A percentile compares a stretch with the other conserved stretches of the same genome.
These are phyloP conservation scores for Hyperoplus immaculatus DNA, from an alignment of 2,797 vertebrate genomes.

Conservation along the genomic window DNA sequence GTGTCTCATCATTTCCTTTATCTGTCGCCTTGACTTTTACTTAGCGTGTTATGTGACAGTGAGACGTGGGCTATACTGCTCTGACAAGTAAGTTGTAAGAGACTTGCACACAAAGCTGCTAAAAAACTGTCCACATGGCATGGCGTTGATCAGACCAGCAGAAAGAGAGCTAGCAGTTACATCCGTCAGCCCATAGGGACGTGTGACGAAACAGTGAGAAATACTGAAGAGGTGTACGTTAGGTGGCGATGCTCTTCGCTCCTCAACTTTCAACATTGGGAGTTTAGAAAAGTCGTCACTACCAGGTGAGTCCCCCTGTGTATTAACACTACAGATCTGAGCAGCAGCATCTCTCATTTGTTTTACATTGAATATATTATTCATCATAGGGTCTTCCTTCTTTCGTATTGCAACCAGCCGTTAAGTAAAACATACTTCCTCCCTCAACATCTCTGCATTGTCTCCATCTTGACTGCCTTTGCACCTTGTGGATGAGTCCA, in stretches of 20 bases:
- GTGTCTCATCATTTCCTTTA: conserved; percentile 14
- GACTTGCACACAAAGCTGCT: conserved; percentile 24
- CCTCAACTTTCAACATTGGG: conserved; percentile 13
- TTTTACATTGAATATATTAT: conserved; percentile 3
- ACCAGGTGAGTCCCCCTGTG: conserved; percentile 9
- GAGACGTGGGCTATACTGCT: conserved; percentile 26
- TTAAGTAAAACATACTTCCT: background rate
- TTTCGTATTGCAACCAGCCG: background rate
- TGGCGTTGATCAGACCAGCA: conserved; percentile 15
- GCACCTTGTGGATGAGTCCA: background rate
- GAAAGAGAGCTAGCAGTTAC: conserved; percentile 38
- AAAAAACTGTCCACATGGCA: conserved; percentile 45
- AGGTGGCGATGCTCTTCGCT: conserved; percentile 20
- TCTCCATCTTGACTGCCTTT: background rate
- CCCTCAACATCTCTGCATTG: background rate
- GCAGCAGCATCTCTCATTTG: background rate
- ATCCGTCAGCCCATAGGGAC: conserved; percentile 75
- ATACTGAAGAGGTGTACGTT: conserved; percentile 34
- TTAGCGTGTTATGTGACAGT: conserved; percentile 4
- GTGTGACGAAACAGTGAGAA: conserved; percentile 67
- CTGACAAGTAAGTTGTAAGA: conserved; percentile 8
- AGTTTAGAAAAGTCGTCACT: conserved; percentile 1
- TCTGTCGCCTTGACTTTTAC: conserved; percentile 29
- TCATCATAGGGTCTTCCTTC: background rate
- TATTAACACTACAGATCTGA: background rate